Conservation (phyloP, 1,140 invertebrate genomes). For the Elysia chlorotica region DNA sequence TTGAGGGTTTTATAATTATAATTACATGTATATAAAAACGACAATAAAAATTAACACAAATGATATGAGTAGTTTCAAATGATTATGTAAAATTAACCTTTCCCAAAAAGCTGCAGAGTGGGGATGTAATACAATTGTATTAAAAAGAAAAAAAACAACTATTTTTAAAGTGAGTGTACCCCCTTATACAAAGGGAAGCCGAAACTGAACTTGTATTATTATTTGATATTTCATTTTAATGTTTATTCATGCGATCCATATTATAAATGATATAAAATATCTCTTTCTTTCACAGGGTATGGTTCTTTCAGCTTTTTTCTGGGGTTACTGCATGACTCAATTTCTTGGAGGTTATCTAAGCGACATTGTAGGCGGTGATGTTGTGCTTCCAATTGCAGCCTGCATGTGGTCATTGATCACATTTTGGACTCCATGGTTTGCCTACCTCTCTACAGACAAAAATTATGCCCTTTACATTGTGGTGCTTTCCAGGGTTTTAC, state of each 20-base stretch:
- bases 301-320: conserved; percentile 77
- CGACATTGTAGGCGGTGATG: conserved; percentile 73
- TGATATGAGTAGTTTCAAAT: no score
- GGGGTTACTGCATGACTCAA: conserved; percentile 78
- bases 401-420: conserved; percentile 73
- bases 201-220: neutral
- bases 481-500: conserved; percentile 69
- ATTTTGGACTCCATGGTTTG: conserved; percentile 72
- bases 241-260: neutral
- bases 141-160: neutral
- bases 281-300: conserved; percentile 63
- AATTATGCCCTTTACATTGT: conserved; percentile 68
- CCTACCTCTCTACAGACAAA: conserved; percentile 67
- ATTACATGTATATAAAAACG: no score
- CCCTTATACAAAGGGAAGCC: neutral
- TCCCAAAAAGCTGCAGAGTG: neutral
- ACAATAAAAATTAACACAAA: no score
- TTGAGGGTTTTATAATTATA: no score
- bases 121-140: neutral
- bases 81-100: no score
- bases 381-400: conserved; percentile 70
- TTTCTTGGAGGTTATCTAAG: conserved; percentile 73
- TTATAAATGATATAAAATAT: neutral
- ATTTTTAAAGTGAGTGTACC: neutral
- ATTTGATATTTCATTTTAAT: neutral